phyloP scores from a whole-genome alignment of 2,113 vertebrate species.

The Gallinago paraguaiae region DNA sequence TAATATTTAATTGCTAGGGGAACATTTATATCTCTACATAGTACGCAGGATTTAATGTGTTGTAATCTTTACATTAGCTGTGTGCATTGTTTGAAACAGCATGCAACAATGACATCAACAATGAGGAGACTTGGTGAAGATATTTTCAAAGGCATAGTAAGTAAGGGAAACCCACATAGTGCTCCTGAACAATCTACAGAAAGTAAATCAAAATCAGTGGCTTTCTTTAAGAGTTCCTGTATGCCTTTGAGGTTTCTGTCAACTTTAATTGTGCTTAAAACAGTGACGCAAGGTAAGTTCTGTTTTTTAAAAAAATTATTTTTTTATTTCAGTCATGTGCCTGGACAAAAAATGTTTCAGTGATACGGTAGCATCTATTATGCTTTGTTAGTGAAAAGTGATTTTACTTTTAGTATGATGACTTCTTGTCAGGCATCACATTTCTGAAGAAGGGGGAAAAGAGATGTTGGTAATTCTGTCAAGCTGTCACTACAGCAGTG shows the following conservation, averaged over 20 bases:
- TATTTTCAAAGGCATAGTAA: conserved; percentile 76
- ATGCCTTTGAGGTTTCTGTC: conserved; percentile 83
- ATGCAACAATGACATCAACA: conserved; percentile 78
- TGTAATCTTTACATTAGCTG: background rate
- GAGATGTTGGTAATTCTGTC: background rate
- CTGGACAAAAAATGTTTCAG: background rate
- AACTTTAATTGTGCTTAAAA: conserved; percentile 85
- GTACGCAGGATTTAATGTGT: background rate
- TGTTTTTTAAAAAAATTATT: background rate
- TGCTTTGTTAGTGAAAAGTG: background rate
- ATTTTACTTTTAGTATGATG: background rate
- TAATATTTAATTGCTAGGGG: background rate
- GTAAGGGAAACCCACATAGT: conserved; percentile 34
- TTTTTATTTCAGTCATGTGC: background rate
- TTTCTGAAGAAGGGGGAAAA: background rate
- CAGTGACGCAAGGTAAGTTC: conserved; percentile 85
- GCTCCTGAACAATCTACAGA: conserved; percentile 47
- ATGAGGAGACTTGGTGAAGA: conserved; percentile 85
- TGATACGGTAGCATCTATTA: background rate
- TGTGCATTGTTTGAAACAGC: conserved; percentile 62
- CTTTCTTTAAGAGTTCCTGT: conserved; percentile 81
- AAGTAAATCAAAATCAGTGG: conserved; percentile 61
- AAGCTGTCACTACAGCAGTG: background rate
- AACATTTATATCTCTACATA: background rate
- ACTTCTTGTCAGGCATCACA: background rate